Evolutionary conservation across 2,113 vertebrate genomes (phyloP).

Genomic region (cattle (Bos taurus)): ARS-UCD2.0 NC_037347.1:66956001-66956500

Average conservation of each 20-base stretch:
- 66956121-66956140: not conserved
- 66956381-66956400: not conserved
- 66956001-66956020: rapidly evolving
- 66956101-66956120: not conserved
- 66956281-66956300: not conserved
- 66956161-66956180: rapidly evolving
- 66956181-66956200: not conserved
- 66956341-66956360: rapidly evolving
- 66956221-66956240: not conserved
- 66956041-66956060: not conserved
- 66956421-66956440: not conserved
- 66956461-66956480: not conserved
- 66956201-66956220: no score
- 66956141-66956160: not conserved
- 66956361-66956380: not conserved
- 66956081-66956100: no score
- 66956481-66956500: not conserved
- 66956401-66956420: not conserved
- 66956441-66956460: rapidly evolving
- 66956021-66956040: not conserved
- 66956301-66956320: not conserved
- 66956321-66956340: not conserved
- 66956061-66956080: not conserved
- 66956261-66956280: not conserved
- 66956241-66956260: not conserved